Conservation (phyloP, 2,888 invertebrate species). For the Caenorhabditis afra region DNA sequence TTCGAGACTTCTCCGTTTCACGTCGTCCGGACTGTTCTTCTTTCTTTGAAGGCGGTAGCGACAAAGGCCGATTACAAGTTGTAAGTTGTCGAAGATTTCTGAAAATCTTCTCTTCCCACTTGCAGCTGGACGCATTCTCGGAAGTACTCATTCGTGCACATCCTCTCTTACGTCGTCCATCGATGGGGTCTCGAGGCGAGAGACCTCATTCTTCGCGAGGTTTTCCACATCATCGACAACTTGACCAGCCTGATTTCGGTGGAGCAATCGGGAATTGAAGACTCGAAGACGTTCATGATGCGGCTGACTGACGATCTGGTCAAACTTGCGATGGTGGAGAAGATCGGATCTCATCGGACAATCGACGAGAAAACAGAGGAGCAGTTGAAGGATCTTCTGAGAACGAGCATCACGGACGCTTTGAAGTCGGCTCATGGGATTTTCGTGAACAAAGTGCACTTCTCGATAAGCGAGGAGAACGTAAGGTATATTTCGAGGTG, state of each 20-base stretch:
- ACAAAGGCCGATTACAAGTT: background rate
- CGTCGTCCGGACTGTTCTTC: conserved; percentile 6
- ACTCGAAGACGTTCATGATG: conserved; percentile 37
- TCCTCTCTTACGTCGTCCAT: conserved; percentile 18
- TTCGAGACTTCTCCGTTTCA: conserved; percentile 13
- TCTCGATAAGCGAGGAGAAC: conserved; percentile 19
- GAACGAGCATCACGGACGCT: background rate
- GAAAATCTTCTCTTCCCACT: too few species aligned
- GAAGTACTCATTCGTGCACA: conserved; percentile 19
- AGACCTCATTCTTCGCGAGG: conserved; percentile 25
- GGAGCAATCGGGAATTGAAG: background rate
- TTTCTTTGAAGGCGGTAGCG: background rate
- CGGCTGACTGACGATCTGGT: conserved; percentile 26
- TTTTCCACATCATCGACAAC: background rate
- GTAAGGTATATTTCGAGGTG: conserved; percentile 16
- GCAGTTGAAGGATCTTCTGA: conserved; percentile 6
- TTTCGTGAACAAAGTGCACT: background rate
- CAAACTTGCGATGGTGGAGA: conserved; percentile 35
- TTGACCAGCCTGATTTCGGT: conserved; percentile 20
- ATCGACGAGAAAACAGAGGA: conserved; percentile 10
- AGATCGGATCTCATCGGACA: conserved; percentile 11
- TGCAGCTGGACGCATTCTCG: conserved; percentile 38
- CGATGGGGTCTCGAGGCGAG: conserved; percentile 38
- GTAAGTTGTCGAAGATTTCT: background rate
- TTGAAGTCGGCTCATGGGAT: conserved; percentile 2